Evolutionary conservation across 2,113 vertebrate species (phyloP).

Genomic region (Asarcornis scutulata): DNA sequence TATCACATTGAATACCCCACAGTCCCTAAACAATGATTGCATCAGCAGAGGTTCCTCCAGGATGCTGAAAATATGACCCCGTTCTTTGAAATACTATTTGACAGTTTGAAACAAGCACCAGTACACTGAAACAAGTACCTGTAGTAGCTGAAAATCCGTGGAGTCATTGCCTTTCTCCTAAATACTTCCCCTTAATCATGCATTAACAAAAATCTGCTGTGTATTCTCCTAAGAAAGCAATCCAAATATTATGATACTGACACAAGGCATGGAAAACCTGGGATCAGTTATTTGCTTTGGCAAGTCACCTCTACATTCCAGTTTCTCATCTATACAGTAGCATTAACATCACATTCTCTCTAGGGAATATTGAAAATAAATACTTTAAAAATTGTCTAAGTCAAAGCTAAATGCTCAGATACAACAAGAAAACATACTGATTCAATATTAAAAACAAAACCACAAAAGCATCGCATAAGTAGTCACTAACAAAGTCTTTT

Average conservation of each 20-base stretch:
- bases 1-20: background rate
- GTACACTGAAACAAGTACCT: background rate
- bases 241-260: background rate
- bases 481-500: background rate
- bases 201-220: background rate
- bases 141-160: background rate
- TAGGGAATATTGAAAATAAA: background rate
- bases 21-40: accelerated
- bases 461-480: background rate
- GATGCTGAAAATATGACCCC: background rate
- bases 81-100: background rate
- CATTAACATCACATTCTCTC: background rate
- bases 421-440: background rate
- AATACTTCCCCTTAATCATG: background rate
- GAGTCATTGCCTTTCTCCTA: background rate
- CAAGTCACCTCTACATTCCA: background rate
- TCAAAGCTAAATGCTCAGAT: background rate
- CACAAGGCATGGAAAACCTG: background rate
- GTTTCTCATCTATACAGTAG: background rate
- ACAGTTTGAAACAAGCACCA: background rate
- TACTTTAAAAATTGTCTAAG: too few species aligned
- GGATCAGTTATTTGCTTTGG: background rate
- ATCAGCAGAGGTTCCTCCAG: background rate
- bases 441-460: background rate
- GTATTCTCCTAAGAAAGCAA: background rate